Percentiles rank a stretch among this genome's conserved stretches.
Evolutionary conservation across 2,797 vertebrate species (phyloP).

Genomic region (Sebastolobus altivelis): DNA sequence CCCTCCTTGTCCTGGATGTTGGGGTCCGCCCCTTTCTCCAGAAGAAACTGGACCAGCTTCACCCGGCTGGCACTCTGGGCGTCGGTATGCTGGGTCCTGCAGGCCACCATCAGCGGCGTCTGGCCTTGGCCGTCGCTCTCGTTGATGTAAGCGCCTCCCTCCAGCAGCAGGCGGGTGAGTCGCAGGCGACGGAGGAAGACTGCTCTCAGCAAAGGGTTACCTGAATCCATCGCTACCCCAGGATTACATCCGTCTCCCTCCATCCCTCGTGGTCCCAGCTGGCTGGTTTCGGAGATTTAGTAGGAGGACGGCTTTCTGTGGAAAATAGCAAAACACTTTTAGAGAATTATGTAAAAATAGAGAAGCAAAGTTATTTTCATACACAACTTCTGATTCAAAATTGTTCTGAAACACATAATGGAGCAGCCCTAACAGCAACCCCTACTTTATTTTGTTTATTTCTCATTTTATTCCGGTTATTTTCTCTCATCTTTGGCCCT

Average conservation of each 20-base stretch:
- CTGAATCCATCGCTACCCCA: conserved; percentile 82
- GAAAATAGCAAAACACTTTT: neutral
- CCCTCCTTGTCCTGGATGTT: conserved; percentile 96
- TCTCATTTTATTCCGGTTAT: neutral
- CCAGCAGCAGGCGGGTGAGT: conserved; percentile 91
- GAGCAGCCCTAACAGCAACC: too few relatives aligned
- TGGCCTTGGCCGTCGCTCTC: conserved; percentile 93
- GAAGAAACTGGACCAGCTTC: conserved; percentile 92
- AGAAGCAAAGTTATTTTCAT: too few relatives aligned
- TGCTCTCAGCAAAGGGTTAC: conserved; percentile 91
- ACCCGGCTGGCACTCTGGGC: conserved; percentile 89
- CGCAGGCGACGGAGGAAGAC: conserved; percentile 93
- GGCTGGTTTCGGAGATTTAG: conserved; percentile 1
- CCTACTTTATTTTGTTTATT: too few relatives aligned
- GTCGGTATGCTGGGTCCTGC: conserved; percentile 88
- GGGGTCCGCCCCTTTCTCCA: conserved; percentile 93
- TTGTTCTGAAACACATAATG: neutral
- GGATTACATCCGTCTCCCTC: conserved; percentile 70
- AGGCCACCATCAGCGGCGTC: conserved; percentile 94
- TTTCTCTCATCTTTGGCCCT: neutral
- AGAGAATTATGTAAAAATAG: neutral
- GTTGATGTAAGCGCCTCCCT: conserved; percentile 93
- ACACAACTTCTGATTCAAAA: neutral
- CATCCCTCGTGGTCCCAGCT: conserved; percentile 49
- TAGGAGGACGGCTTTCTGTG: conserved; percentile 30